A percentile compares a stretch with the other conserved stretches of the same genome.
phyloP scores from a whole-genome alignment of 2,888 invertebrate genomes.

The Pachliopta kotzebuea region DNA sequence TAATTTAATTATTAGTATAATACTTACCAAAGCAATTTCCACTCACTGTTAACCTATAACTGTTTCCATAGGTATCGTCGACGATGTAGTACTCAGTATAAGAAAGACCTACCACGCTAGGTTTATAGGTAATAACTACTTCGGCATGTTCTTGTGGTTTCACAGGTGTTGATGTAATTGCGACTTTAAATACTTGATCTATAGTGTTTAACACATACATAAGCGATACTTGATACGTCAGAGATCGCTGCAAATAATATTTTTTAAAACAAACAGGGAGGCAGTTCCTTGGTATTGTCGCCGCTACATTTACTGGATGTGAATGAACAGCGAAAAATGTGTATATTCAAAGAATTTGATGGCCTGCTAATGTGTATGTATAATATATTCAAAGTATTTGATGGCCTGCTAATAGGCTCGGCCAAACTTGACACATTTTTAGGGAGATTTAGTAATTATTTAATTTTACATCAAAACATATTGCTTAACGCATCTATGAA shows the following conservation, averaged over 20 bases:
- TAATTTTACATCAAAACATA: too few relatives aligned
- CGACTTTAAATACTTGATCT: slow-evolving; percentile 63
- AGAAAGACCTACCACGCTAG: slow-evolving; percentile 57
- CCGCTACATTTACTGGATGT: too few relatives aligned
- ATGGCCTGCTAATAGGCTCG: too few relatives aligned
- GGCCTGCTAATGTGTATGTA: too few relatives aligned
- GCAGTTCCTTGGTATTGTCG: not conserved
- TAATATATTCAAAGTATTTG: too few relatives aligned
- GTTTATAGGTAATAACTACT: slow-evolving; percentile 55
- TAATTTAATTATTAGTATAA: not conserved
- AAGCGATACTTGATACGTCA: slow-evolving; percentile 58
- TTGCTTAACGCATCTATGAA: too few relatives aligned
- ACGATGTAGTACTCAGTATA: slow-evolving; percentile 69
- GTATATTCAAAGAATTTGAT: too few relatives aligned
- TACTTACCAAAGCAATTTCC: slow-evolving; percentile 64
- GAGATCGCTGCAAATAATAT: slow-evolving; percentile 45
- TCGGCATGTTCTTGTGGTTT: slow-evolving; percentile 49
- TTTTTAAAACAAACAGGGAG: not conserved
- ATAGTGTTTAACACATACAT: slow-evolving; percentile 60
- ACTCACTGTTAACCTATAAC: slow-evolving; percentile 57
- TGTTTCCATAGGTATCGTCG: slow-evolving; percentile 58
- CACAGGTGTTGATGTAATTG: slow-evolving; percentile 50
- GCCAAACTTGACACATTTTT: too few relatives aligned
- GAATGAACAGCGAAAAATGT: too few relatives aligned
- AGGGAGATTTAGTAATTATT: too few relatives aligned